Evolutionary conservation across 2,797 vertebrate species (phyloP).

Genomic region (Sebastes alutus): DNA sequence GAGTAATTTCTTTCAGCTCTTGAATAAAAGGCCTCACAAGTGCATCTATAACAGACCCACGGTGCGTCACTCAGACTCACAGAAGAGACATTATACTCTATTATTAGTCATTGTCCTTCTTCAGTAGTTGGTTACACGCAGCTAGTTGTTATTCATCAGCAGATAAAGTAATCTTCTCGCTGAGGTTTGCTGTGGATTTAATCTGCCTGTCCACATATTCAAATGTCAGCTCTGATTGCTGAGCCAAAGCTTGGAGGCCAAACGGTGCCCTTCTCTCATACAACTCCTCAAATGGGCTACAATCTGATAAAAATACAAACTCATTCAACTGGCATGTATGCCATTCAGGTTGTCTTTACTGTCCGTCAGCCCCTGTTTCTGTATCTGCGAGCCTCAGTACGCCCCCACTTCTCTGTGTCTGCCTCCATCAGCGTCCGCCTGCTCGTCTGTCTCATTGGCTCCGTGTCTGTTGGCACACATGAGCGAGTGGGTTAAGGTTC

Average conservation of each 20-base stretch:
- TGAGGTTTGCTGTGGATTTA: constrained; percentile 55
- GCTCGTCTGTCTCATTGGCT: constrained; percentile 39
- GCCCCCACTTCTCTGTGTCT: constrained; percentile 45
- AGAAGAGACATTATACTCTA: background rate
- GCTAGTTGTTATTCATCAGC: constrained; percentile 51
- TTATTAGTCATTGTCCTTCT: constrained; percentile 11
- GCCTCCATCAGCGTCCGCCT: constrained; percentile 43
- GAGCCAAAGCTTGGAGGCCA: constrained; percentile 65
- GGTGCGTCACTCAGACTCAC: background rate
- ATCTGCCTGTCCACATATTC: constrained; percentile 59
- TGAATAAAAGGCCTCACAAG: background rate
- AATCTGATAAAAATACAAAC: constrained; percentile 48
- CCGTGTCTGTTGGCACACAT: constrained; percentile 25
- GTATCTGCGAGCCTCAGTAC: constrained; percentile 7
- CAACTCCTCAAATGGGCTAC: constrained; percentile 37
- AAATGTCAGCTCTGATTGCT: constrained; percentile 72
- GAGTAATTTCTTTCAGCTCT: background rate
- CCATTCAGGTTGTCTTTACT: constrained; percentile 27
- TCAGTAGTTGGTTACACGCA: constrained; percentile 6
- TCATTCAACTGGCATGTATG: constrained; percentile 18
- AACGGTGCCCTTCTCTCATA: constrained; percentile 62
- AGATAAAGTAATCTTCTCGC: constrained; percentile 33
- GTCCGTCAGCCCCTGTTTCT: constrained; percentile 17
- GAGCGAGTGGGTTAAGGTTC: constrained; percentile 34
- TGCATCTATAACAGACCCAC: background rate